These are phyloP conservation scores for Punctoribates punctum DNA, from an alignment of 2,888 invertebrate genomes.

Conservation along the genomic window DNA sequence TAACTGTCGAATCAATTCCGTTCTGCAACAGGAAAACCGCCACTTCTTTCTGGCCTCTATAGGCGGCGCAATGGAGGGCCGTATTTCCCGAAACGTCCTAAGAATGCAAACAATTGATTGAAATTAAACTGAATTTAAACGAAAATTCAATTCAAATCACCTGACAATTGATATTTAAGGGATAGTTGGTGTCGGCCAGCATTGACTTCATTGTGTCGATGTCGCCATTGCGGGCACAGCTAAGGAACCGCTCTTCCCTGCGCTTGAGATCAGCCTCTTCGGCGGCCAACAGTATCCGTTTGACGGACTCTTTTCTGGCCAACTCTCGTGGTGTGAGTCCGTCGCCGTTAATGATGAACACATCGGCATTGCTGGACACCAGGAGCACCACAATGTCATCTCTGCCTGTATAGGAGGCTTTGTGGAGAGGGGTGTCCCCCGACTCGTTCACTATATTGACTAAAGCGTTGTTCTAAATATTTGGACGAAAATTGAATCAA, in stretches of 20 bases:
- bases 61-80: constrained; percentile 64
- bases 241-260: constrained; percentile 60
- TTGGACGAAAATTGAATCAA: not conserved
- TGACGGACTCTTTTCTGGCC: constrained; percentile 60
- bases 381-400: constrained; percentile 64
- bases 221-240: constrained; percentile 63
- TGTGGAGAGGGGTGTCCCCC: constrained; percentile 65
- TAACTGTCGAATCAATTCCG: constrained; percentile 63
- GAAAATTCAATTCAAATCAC: not conserved
- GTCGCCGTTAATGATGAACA: constrained; percentile 64
- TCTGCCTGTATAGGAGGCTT: constrained; percentile 66
- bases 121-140: constrained; percentile 42
- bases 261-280: constrained; percentile 61
- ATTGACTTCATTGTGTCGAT: constrained; percentile 58
- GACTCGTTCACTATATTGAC: constrained; percentile 63
- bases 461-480: constrained; percentile 58
- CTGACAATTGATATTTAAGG: constrained; percentile 64
- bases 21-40: constrained; percentile 65
- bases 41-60: constrained; percentile 63
- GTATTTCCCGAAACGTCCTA: constrained; percentile 64
- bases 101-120: constrained; percentile 35
- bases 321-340: constrained; percentile 62
- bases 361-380: constrained; percentile 63
- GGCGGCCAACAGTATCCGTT: constrained; percentile 59
- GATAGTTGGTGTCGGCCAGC: constrained; percentile 54